These are phyloP conservation scores for Andricus curvator DNA, from an alignment of 2,888 invertebrate genomes.

Conservation along the genomic window DNA sequence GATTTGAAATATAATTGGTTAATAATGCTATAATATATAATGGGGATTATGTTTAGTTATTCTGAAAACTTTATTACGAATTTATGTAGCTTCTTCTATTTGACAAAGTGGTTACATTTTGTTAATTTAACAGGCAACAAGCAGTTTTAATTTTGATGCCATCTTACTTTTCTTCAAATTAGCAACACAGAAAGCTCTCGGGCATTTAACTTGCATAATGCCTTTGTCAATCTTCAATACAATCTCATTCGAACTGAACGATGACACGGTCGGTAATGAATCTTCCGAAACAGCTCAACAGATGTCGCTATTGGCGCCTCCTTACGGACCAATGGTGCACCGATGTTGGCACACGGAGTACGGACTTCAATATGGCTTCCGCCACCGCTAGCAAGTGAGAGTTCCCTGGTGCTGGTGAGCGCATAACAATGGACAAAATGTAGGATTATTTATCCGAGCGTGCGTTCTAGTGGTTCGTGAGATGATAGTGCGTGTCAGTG, in stretches of 20 bases:
- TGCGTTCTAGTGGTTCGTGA: background rate
- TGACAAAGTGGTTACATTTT: too few relatives aligned
- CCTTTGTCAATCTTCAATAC: background rate
- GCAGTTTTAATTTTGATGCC: too few relatives aligned
- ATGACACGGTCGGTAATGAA: background rate
- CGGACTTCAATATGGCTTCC: slow-evolving; percentile 77
- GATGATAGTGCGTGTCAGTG: slow-evolving; percentile 1
- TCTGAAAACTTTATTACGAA: too few relatives aligned
- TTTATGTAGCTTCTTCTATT: too few relatives aligned
- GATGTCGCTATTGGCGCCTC: slow-evolving; percentile 23
- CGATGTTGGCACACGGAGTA: slow-evolving; percentile 53
- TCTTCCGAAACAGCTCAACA: background rate
- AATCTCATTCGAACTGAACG: background rate
- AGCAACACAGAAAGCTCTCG: background rate
- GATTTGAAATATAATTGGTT: too few relatives aligned
- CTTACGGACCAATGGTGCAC: slow-evolving; percentile 11
- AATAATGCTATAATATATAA: too few relatives aligned
- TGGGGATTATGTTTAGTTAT: too few relatives aligned
- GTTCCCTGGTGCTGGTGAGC: slow-evolving; percentile 52
- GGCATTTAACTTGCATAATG: background rate
- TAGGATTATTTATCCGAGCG: slow-evolving; percentile 17
- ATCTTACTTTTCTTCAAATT: too few relatives aligned
- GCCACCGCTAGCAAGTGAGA: slow-evolving; percentile 72
- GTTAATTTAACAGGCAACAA: too few relatives aligned
- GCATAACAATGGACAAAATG: slow-evolving; percentile 21